A percentile compares a stretch with the other conserved stretches of the same genome.
Evolutionary conservation across 2,113 vertebrate species (phyloP).

Genomic region (Parus major): DNA sequence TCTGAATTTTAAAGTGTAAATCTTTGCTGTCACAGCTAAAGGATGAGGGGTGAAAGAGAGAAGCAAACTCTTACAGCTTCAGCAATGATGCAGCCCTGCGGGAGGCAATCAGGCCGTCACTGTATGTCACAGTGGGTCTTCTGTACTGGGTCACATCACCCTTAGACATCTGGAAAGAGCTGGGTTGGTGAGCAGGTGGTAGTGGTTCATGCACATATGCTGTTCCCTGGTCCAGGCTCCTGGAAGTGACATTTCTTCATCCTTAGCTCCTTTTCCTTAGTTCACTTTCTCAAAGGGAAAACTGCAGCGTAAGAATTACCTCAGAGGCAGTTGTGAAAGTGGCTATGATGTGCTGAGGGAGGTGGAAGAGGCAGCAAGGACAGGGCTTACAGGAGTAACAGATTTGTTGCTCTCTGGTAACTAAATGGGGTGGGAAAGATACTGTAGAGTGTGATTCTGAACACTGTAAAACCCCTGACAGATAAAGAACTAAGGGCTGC

Average conservation of each 20-base stretch:
- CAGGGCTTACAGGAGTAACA: not conserved
- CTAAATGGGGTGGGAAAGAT: not conserved
- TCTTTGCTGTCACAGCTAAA: not conserved
- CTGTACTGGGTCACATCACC: not conserved
- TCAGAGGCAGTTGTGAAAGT: not conserved
- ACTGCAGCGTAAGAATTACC: not conserved
- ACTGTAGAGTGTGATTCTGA: not conserved
- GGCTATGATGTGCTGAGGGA: not conserved
- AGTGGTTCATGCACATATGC: not conserved
- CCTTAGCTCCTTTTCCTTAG: not conserved
- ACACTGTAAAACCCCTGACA: rapidly evolving
- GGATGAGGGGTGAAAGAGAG: not conserved
- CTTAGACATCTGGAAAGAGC: not conserved
- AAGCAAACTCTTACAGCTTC: not conserved
- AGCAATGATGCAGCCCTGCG: not conserved
- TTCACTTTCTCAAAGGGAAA: not conserved
- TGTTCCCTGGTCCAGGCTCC: not conserved
- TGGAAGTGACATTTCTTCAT: not conserved
- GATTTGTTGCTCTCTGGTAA: not conserved
- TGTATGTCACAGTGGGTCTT: not conserved
- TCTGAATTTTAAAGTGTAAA: not conserved
- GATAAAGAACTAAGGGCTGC: not conserved
- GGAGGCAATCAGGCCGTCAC: not conserved
- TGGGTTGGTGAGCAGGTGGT: not conserved
- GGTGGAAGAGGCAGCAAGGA: not conserved